Evolutionary conservation across 53 echinoderm and acorn worm genomes (phyloP).

Genomic region (Holothuria leucospilota): DNA sequence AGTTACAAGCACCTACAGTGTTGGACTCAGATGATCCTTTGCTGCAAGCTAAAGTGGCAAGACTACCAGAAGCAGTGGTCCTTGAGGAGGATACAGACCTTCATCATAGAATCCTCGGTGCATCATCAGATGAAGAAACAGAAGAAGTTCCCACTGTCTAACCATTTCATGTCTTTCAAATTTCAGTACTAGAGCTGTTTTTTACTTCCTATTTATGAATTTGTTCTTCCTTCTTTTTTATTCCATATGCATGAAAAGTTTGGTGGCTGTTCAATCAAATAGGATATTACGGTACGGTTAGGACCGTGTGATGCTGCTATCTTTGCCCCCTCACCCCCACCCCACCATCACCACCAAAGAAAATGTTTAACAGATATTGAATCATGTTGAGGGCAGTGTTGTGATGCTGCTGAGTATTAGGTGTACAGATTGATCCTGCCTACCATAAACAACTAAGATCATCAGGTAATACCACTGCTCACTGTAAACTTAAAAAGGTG

Average conservation of each 20-base stretch:
- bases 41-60: constrained; percentile 12
- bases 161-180: constrained; percentile 29
- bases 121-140: background rate
- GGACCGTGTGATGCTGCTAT: too few relatives aligned
- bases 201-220: constrained; percentile 40
- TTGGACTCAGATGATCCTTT: constrained; percentile 37
- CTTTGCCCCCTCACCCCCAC: too few relatives aligned
- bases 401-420: too few relatives aligned
- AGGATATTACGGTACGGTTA: too few relatives aligned
- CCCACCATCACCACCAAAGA: too few relatives aligned
- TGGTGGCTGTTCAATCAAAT: too few relatives aligned
- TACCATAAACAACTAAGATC: too few relatives aligned
- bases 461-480: too few relatives aligned
- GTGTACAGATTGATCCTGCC: too few relatives aligned
- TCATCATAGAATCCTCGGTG: constrained; percentile 11
- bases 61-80: constrained; percentile 17
- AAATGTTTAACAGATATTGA: too few relatives aligned
- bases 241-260: background rate
- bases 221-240: background rate
- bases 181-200: constrained; percentile 50
- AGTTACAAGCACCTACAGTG: constrained; percentile 7
- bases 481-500: too few relatives aligned
- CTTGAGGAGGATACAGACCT: constrained; percentile 33
- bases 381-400: too few relatives aligned
- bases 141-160: constrained; percentile 21